Base-by-base conservation (phyloP, 1,140 invertebrate species). In the Lysiphlebus fabarum region DNA sequence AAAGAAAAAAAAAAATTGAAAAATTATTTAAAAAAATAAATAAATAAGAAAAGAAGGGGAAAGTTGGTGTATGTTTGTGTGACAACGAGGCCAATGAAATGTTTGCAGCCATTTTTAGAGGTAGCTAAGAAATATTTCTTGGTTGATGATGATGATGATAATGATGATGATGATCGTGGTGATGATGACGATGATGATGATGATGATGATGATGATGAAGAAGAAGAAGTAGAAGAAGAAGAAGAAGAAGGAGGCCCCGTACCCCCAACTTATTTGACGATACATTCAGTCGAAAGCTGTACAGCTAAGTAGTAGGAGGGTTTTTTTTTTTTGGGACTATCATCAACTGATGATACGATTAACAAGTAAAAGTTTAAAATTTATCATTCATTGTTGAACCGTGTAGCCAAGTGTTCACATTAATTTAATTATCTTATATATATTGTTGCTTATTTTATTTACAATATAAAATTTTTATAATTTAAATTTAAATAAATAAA, bases 81-180 rank as follows among this genome's bases (percentile, higher is more conserved):
- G 70, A 69, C 70, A 73, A 69, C 70, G 69, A 75, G 75, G 73
- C 74, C 74, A 78, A 76, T 76, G 75, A 73, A 74, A 77, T 74
- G 71, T 68, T 69, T 66, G 75, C 72, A 70, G 77, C 76, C 76
- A 80, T 79, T 77, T 76, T 77, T 78, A 77, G 77, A 76, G 74
- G 76, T n/a, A n/a, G 17, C 17, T 26, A 26, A 26, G 17, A 26
- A 26, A 26, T 26, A 26, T 26, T 26, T 26, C 17, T 26, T 26
- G 17, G 2, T 26, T 26, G 17, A 26, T 26, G 17, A 2, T 26
- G 17, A 26, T 26, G 17, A 26, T 26, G 17, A 26, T 26, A 4
- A 17, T 17, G 17, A 17, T 17, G 1, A 17, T 17, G 17, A 26
- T 26, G 2, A 26, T n/a, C n/a, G n/a, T 26, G 17, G 4, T 26